These are phyloP conservation scores for Tromatobia lineatoria DNA, from an alignment of 2,888 invertebrate species.

Conservation along the genomic window DNA sequence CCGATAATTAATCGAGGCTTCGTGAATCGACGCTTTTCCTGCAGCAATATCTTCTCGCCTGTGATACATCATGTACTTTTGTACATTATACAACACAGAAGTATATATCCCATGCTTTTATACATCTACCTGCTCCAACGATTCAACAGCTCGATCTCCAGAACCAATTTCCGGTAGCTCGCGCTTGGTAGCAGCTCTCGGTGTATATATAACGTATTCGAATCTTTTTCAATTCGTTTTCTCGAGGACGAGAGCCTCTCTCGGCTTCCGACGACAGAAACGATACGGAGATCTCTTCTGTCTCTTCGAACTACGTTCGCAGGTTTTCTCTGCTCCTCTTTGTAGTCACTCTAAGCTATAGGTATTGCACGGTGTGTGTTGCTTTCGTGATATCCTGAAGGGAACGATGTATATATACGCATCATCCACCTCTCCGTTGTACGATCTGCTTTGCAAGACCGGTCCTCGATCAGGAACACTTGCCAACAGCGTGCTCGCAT, in stretches of 20 bases:
- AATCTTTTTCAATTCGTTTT: conserved; percentile 37
- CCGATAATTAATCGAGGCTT: conserved; percentile 52
- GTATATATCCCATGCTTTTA: conserved; percentile 3
- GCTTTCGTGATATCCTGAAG: conserved; percentile 21
- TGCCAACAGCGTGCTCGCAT: conserved; percentile 65
- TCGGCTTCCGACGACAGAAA: conserved; percentile 26
- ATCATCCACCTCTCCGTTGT: conserved; percentile 51
- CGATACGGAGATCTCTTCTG: conserved; percentile 59
- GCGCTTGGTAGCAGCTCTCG: conserved; percentile 2
- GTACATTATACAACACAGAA: conserved; percentile 22
- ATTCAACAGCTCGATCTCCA: conserved; percentile 4
- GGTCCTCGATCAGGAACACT: conserved; percentile 69
- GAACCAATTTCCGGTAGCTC: conserved; percentile 48
- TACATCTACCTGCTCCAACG: conserved; percentile 15
- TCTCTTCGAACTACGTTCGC: conserved; percentile 12
- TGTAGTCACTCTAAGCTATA: conserved; percentile 39
- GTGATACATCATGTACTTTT: conserved; percentile 16
- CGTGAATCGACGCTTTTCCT: conserved; percentile 54
- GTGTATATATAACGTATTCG: conserved; percentile 16
- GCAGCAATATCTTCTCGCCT: conserved; percentile 25
- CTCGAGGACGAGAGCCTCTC: conserved; percentile 34
- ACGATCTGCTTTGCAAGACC: conserved; percentile 69
- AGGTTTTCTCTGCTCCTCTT: conserved; percentile 28
- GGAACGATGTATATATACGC: conserved; percentile 42
- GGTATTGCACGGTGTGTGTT: conserved; percentile 40